Evolutionary conservation across 2,888 invertebrate species (phyloP), one percentile per base, ranked within the genome.

Genomic region (Chesias legatella): DNA sequence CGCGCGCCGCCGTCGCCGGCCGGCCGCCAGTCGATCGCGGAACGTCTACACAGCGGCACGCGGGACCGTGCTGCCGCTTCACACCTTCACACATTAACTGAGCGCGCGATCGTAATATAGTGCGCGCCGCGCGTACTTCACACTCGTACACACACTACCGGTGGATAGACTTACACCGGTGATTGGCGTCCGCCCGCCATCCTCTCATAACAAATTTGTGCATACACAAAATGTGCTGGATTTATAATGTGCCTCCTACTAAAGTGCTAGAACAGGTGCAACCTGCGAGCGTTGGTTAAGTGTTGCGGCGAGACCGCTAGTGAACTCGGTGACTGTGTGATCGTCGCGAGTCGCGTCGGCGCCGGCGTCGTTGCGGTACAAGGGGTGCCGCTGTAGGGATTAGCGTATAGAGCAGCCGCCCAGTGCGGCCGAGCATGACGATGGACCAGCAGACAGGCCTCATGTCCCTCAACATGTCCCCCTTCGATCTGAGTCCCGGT

Each of bases 391-490:
- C 77, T 57, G 77, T 82, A 83, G 82, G 83, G 78, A 81, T 78
- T 73, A 69, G n/a, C n/a, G 67, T 82, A 70, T 68, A 66, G 58
- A 49, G 56, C 68, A 73, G 80, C 84, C 85, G 83, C 83, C 73
- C 59, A 61, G 80, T 68, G 83, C 84, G 85, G 83, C 80, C 76
- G 81, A 84, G 82, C 79, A 84, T 85, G 83, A 84, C 84, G 76
- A 95, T 95, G 95, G 95, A 95, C 90, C 94, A 94, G 90, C 93
- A 92, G 89, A 90, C 91, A 86, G 92, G 94, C 90, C 91, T 95
- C 89, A 93, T 95, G 90, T 94, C 95, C 83, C 91, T 95, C 73
- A 95, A 94, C 90, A 94, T 95, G 93, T 94, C 95, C 88, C 94
- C 95, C 63, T 95, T 95, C 84, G 93, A 93, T 73, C 89, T 94